Evolutionary conservation across 2,888 invertebrate species (phyloP), one percentile per base, ranked within the genome.

Genomic region (Phalera bucephala): DNA sequence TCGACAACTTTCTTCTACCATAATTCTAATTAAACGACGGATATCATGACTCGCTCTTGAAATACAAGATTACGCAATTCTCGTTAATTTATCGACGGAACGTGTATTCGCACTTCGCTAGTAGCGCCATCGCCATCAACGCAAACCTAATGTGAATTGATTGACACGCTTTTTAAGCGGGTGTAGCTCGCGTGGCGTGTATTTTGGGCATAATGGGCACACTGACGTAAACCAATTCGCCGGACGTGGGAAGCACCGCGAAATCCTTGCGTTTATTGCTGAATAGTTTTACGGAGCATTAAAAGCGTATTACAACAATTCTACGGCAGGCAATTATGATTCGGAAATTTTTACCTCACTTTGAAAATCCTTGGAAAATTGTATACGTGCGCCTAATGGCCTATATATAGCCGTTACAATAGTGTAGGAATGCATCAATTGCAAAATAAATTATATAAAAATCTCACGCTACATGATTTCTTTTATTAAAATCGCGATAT

Each of bases 391-490:
- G 20, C 10, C 31, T 44, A 46, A 49, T 33, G 37, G 27, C 31
- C 23, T 36, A 39, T 33, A 39, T 42, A 33, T 7, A 25, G 45
- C 31, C 3, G 1, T 51, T 37, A 63, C 64, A 72, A 70, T 67
- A 44, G 51, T 58, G 63, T 52, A 67, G 53, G 71, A 79, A 73
- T 76, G 72, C 61, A 64, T 67, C 60, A 68, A 72, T 81, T 80
- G 75, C 78, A 75, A 82, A 79, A 82, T 81, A 73, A 74, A 74
- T 74, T 62, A 58, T 72, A 75, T 64, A 70, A 81, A 82, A 84
- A 82, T 86, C 87, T 79, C 86, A 86, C 82, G 80, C 64, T 80
- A 66, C 76, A 73, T 79, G 81, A 80, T 87, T 87, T 87, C 82
- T 84, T 86, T 79, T 66, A 79, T 83, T 82, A 78, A 71, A 81